Evolutionary conservation across 2,888 invertebrate genomes (phyloP).

Genomic region (Dynastes tityus): DNA sequence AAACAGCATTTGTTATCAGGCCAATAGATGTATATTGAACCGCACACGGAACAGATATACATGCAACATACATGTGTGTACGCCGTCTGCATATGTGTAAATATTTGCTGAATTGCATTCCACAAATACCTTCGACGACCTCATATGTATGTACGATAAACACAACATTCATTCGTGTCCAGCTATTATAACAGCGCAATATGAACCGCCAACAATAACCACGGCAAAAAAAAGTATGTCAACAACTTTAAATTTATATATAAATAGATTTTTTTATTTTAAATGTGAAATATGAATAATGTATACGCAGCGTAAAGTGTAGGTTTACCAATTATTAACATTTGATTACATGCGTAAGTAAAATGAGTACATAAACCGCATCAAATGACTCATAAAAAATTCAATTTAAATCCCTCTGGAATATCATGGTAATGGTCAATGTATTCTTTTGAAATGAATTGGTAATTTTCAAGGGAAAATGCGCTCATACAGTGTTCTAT

Average conservation of each 20-base stretch:
- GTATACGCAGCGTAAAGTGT: neutral
- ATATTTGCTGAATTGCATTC: slow-evolving; percentile 30
- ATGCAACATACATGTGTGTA: neutral
- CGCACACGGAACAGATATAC: neutral
- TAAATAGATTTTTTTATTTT: neutral
- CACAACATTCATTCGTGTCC: neutral
- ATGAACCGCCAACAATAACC: neutral
- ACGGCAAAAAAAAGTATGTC: no score
- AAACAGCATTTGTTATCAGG: no score
- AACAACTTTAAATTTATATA: neutral
- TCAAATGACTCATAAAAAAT: neutral
- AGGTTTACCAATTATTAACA: no score
- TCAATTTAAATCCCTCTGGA: neutral
- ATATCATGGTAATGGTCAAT: neutral
- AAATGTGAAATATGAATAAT: neutral
- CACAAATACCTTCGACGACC: neutral
- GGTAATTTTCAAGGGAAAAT: neutral
- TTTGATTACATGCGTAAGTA: no score
- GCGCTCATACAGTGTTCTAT: neutral
- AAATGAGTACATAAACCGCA: neutral
- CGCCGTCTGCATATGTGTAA: neutral
- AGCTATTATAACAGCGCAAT: no score
- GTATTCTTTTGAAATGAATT: neutral
- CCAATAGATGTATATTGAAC: no score
- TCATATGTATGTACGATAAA: slow-evolving; percentile 2